Evolutionary conservation across 2,797 vertebrate genomes (phyloP), one percentile per base, ranked within the genome.

Genomic region (Australoheros facetus): DNA sequence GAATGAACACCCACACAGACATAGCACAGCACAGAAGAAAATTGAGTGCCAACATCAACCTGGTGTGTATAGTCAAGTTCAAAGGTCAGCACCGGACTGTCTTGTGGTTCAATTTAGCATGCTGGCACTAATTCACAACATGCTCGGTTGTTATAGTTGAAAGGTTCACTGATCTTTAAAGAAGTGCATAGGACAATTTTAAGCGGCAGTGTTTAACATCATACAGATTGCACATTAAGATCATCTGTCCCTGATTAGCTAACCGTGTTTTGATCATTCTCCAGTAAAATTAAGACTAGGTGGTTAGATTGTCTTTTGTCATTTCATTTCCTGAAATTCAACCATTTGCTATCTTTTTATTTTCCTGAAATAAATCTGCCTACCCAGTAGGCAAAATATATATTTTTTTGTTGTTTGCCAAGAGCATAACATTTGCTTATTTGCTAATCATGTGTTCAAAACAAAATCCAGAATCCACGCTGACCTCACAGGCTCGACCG

Each of bases 381-480:
- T 75, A 87, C 83, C 81, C 80, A 85, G 82, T 85, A 87, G 87
- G 73, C 78, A 72, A 86, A 87, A 89, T 88, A 79, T 85, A 30
- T 69, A 13, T 51, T 19, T 69, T 66, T 73, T 81, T 81, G 82
- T 83, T 66, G 32, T 73, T 85, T 81, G 90, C 93, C 93, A 93
- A 92, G 80, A 90, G 79, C 86, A 78, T 81, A 86, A 84, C 88
- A 86, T 93, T 93, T 84, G 81, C 87, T 89, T 91, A 89, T 92
- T 93, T 90, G 84, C 88, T 92, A 91, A 94, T 94, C 88, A 92
- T 87, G 87, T 57, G 87, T 88, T 90, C 82, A 86, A 90, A 90
- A 94, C 87, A 91, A 91, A 92, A 90, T 84, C 75, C 79, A 92
- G 87, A 91, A 77, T 80, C 81, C 87, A 84, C 73, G 89, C 74